Base-by-base conservation (phyloP, 2,113 vertebrate genomes). In the Sinosuthora webbiana region DNA sequence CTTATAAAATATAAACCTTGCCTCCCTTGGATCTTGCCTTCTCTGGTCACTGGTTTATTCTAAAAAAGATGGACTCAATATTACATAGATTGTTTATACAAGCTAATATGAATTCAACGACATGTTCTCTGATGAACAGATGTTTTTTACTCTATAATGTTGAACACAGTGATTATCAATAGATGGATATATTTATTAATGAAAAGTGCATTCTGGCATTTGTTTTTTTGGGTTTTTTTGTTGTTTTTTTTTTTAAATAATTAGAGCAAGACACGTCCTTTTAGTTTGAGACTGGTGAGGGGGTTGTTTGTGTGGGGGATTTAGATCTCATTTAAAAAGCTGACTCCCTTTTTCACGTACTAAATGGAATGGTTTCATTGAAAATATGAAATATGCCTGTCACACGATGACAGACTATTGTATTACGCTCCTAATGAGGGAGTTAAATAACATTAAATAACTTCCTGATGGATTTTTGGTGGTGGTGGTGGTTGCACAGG, bases 61-160 rank as follows among this genome's bases (percentile, higher is more conserved):
- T 78, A 30, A 35, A 84, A 63, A 71, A 39, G 55, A 73, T 35
- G 50, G 62, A 79, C 45, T 83, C 57, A 47, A 56, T 92, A 93
- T 78, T 78, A 42, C 67, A 63, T 33, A 94, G 65, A 95, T 89
- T 68, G 64, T 67, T 87, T 84, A 28, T 79, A 96, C 69, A 91
- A 94, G 92, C 88, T 96, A 52, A 97, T 94, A 90, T 79, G 64
- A 93, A 97, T 96, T 97, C 95, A 83, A 15, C 47, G 74, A 52
- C 92, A 85, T 39, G 64, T 53, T 55, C 33, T 20, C 27, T 8
- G 49, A 6, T 18, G 69, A 86, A 86, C 88, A 95, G 93, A 89
- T 68, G 63, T 65, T 91, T 89, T 88, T 85, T 76, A 94, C 60
- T 92, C 68, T 35, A 57, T 6, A 10, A 7, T 14, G 37, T 64